Conservation (phyloP, 1,140 invertebrate species). For the Metaphire vulgaris region DNA sequence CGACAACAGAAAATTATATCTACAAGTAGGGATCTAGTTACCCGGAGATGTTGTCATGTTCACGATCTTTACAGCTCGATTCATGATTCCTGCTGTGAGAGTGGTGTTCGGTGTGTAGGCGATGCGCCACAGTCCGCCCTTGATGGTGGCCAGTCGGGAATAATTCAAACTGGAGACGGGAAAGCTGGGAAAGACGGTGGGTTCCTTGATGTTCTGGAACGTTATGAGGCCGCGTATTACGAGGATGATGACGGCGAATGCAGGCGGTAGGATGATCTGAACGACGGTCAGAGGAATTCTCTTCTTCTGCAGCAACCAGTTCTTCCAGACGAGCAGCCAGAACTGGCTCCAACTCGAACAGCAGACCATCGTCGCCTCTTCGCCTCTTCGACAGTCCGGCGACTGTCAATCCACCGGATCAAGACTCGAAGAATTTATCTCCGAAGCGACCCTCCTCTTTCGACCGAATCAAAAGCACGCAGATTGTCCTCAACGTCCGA, state of each 20-base stretch:
- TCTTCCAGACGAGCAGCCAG: slow-evolving; percentile 29
- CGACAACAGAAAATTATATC: no score
- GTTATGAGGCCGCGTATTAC: slow-evolving; percentile 24
- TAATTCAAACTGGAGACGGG: not conserved
- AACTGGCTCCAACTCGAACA: slow-evolving; percentile 3
- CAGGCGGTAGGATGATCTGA: slow-evolving; percentile 27
- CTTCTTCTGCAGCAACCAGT: slow-evolving; percentile 27
- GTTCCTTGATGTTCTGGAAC: slow-evolving; percentile 14
- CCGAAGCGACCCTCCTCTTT: no score
- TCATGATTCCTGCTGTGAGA: not conserved
- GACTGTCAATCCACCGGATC: no score
- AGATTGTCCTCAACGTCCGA: no score
- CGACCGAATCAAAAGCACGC: no score
- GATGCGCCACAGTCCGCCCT: not conserved
- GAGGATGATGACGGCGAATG: slow-evolving; percentile 26
- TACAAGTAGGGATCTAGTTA: no score
- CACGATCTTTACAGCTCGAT: not conserved
- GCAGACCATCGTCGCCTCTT: slow-evolving; percentile 15
- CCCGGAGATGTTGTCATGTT: not conserved
- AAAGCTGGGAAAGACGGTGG: not conserved
- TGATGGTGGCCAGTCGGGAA: not conserved
- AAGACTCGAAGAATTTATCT: no score
- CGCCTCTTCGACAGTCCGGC: no score
- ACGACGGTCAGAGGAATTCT: slow-evolving; percentile 22
- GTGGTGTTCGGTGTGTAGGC: not conserved